A percentile compares a stretch with the other conserved stretches of the same genome.
Evolutionary conservation across 2,113 vertebrate species (phyloP).

Genomic region (Corythaeola cristata): DNA sequence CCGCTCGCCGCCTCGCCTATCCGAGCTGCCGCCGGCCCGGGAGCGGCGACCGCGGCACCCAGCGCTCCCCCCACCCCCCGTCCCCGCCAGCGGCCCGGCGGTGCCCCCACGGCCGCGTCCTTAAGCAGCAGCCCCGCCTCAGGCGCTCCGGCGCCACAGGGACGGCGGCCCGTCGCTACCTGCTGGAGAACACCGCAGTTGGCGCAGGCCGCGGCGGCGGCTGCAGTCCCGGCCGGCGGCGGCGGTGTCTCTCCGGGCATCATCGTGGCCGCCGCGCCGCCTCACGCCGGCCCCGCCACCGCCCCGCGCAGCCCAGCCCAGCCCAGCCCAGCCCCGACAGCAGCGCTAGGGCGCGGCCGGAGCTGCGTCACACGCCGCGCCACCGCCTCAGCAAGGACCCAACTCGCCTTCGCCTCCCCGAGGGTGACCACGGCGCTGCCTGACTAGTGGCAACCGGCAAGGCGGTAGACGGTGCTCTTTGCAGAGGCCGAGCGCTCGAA

Average conservation of each 20-base stretch:
- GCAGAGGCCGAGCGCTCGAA: neutral
- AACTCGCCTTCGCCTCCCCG: fast-evolving
- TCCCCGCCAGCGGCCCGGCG: too few relatives aligned
- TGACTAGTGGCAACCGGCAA: neutral
- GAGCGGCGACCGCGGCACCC: fast-evolving
- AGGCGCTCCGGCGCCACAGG: neutral
- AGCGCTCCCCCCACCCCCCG: neutral
- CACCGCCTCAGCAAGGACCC: neutral
- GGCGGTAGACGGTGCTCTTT: fast-evolving
- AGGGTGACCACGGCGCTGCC: fast-evolving
- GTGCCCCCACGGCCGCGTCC: fast-evolving
- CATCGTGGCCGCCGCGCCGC: conserved; percentile 75
- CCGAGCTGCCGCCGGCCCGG: neutral
- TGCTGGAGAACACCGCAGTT: conserved; percentile 89
- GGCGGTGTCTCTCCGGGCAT: conserved; percentile 90
- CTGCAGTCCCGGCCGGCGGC: conserved; percentile 76
- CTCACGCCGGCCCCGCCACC: too few relatives aligned
- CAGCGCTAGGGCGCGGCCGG: too few relatives aligned
- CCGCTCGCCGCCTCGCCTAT: fast-evolving
- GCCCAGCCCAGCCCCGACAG: too few relatives aligned
- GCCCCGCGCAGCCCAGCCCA: neutral
- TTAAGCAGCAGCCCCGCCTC: neutral
- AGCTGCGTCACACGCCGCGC: neutral
- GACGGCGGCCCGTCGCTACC: neutral
- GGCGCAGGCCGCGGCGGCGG: conserved; percentile 78